phyloP scores from a whole-genome alignment of 1,140 invertebrate species.

The Muscidifurax raptorellus region DNA sequence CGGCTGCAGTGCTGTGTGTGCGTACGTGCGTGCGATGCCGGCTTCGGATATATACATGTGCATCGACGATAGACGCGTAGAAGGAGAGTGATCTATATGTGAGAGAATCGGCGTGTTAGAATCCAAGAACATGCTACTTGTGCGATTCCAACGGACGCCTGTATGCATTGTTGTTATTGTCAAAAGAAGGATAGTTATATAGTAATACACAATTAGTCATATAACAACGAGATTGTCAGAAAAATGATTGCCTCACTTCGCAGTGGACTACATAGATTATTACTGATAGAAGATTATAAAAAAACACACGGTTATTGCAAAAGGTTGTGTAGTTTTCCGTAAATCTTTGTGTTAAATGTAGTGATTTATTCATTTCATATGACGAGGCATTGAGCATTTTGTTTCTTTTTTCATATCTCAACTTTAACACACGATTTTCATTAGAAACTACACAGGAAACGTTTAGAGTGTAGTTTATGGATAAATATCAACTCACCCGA shows the following conservation, averaged over 20 bases:
- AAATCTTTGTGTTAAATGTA: conserved; percentile 2
- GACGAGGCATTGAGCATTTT: background rate
- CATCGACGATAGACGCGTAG: background rate
- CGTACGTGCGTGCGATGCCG: background rate
- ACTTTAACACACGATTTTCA: conserved; percentile 1
- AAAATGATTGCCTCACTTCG: background rate
- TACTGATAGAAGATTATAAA: conserved; percentile 2
- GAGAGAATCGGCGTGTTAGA: background rate
- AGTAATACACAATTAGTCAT: background rate
- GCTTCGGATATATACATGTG: background rate
- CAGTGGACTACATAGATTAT: background rate
- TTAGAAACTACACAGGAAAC: background rate
- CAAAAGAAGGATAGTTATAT: background rate
- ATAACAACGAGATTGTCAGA: background rate
- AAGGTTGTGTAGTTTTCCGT: background rate
- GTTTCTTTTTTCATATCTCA: background rate
- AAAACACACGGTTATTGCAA: conserved; percentile 1
- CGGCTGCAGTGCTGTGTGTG: background rate
- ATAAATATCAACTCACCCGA: conserved; percentile 52
- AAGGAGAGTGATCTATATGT: too few relatives aligned
- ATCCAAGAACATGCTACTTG: background rate
- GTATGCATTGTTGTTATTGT: background rate
- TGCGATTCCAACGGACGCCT: background rate
- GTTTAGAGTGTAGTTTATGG: conserved; percentile 41
- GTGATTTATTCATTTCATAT: background rate